Base-by-base conservation (phyloP, 2,797 vertebrate species). In the Neosilurus mollespiculum region DNA sequence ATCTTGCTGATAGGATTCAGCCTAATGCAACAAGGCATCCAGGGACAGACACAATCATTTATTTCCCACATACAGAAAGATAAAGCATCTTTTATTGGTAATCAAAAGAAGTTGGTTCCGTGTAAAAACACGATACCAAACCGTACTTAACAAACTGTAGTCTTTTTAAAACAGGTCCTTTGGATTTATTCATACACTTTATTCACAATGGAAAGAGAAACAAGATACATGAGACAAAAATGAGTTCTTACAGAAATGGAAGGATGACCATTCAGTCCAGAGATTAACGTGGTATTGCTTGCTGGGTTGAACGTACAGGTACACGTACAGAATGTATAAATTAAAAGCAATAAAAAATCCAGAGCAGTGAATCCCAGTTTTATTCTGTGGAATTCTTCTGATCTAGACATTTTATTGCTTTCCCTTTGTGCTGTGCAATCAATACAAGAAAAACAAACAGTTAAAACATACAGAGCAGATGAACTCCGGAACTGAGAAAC, bases 161-260 rank as follows among this genome's bases (percentile, higher is more conserved):
- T 18, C 3, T 72, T 14, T 37, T 34, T 34, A 37, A 59, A 76
- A 34, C 54, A 20, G 9, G 2, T 61, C 56, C 18, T 77, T 6
- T 77, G 34, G 54, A 43, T 61, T 77, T 43, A 22, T 76, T 76
- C 54, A 61, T 77, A n/a, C 72, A 75, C 58, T 61, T 30, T 18
- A 70, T 70, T 73, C 51, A 61, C 43, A 62, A 77, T 37, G 56
- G 20, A 77, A 61, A 77, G 61, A 76, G 11, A 61, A 30, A 56
- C 16, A 56, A 56, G 24, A 11, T 56, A n/a, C 20, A 15, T 15
- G 53, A 22, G 26, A 22, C 18, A 76, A 43, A 43, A n/a, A 0
- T 9, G 34, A 9, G 56, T 61, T 61, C 73, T 5, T 37, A 61
- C 20, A 37, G 56, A 37, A 37, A 18, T 22, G 22, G 26, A 76